Evolutionary conservation across 2,113 vertebrate genomes (phyloP).

Genomic region (Neogale vison): DNA sequence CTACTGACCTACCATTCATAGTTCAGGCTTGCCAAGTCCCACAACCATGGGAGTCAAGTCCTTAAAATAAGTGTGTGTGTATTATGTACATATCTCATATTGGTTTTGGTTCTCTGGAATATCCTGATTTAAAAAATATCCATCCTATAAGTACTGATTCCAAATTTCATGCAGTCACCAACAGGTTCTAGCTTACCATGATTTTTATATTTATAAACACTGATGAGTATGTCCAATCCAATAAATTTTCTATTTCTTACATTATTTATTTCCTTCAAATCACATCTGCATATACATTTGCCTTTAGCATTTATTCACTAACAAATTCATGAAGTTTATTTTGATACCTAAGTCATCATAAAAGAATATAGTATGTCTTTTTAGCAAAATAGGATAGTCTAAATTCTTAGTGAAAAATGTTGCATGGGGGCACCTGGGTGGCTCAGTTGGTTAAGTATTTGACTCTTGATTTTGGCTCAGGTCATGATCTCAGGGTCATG

Average conservation of each 20-base stretch:
- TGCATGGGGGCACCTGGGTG: background rate
- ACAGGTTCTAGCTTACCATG: background rate
- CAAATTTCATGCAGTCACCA: background rate
- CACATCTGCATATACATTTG: background rate
- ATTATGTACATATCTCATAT: background rate
- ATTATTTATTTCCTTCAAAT: background rate
- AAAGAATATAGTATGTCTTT: background rate
- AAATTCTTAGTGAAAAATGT: background rate
- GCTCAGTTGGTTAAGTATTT: background rate
- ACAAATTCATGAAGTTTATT: background rate
- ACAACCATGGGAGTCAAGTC: background rate
- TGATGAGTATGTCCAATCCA: background rate
- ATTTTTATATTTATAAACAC: conserved; percentile 7
- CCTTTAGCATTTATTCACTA: background rate
- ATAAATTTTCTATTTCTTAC: background rate
- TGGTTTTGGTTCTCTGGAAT: background rate
- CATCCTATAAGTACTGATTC: background rate
- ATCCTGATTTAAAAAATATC: background rate
- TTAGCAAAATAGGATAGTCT: background rate
- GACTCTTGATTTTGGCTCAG: background rate
- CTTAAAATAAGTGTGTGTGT: background rate
- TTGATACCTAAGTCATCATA: background rate
- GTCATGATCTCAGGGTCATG: background rate
- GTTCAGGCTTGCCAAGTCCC: background rate
- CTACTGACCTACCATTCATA: background rate